phyloP scores from a whole-genome alignment of 2,888 invertebrate species.

The Zygothrica quintamaculata region DNA sequence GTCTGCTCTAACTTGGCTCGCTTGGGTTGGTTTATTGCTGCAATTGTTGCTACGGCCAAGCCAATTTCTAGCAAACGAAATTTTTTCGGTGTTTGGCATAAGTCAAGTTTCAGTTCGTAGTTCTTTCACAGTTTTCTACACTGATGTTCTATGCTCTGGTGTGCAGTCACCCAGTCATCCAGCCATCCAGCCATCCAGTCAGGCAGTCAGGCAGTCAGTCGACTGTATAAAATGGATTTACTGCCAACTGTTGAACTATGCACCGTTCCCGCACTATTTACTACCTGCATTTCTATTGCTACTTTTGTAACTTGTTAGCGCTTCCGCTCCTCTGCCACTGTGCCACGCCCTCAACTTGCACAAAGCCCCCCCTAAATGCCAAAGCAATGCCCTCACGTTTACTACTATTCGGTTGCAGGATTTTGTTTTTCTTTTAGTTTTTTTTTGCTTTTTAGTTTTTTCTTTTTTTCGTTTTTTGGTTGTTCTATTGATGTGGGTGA shows the following conservation, averaged over 20 bases:
- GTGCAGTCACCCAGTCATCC: too few relatives aligned
- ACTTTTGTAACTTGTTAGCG: constrained; percentile 80
- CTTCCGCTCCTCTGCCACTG: constrained; percentile 36
- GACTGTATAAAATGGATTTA: constrained; percentile 81
- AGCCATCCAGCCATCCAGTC: constrained; percentile 67
- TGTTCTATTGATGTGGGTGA: constrained; percentile 8
- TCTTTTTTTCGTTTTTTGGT: too few relatives aligned
- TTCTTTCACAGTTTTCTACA: constrained; percentile 20
- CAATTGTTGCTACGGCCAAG: constrained; percentile 55
- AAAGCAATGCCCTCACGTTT: constrained; percentile 48
- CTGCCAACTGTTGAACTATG: constrained; percentile 79
- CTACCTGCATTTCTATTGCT: constrained; percentile 81
- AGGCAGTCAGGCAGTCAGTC: constrained; percentile 66
- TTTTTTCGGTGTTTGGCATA: constrained; percentile 76
- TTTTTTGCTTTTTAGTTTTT: too few relatives aligned
- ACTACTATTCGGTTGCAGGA: constrained; percentile 48
- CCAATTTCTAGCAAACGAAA: constrained; percentile 72
- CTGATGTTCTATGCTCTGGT: constrained; percentile 4
- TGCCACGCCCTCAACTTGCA: constrained; percentile 16
- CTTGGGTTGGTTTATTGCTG: constrained; percentile 65
- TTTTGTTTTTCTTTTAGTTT: constrained; percentile 25
- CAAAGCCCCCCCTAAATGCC: too few relatives aligned
- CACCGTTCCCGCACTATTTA: constrained; percentile 62
- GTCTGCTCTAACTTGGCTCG: constrained; percentile 54
- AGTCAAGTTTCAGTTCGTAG: constrained; percentile 62